Evolutionary conservation across 2,797 vertebrate genomes (phyloP), one percentile per base, ranked within the genome.

Genomic region (Morelia viridis): DNA sequence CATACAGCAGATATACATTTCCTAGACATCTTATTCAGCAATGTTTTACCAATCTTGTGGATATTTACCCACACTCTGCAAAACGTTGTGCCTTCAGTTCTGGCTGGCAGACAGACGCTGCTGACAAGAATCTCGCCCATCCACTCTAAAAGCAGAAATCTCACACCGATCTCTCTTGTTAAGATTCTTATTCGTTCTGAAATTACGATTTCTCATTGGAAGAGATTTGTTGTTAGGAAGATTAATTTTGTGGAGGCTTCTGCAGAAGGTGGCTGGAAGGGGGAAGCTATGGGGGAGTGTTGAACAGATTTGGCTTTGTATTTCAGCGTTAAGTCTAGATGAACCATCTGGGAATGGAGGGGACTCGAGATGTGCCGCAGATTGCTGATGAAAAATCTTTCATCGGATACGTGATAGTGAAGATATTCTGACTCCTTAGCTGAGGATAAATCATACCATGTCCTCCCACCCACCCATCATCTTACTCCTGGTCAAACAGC

Each of bases 401-500:
- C 84, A 0, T 13, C 19, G 93, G 95, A 91, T 93, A 87, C 91
- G 94, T 95, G 94, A 96, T 96, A 92, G 89, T 96, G 87, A 94
- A 91, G 88, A 95, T 60, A 94, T 85, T 87, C 93, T 93, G 91
- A 89, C 91, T 96, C 0, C 17, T 88, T 89, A 90, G 62, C 76
- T 11, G 5, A 80, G 71, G 90, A 96, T 97, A 96, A 97, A 97
- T 97, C 96, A 97, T 56, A 11, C 85, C 64, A 46, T 60, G 68
- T 91, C 89, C 92, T 89, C 89, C 86, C 64, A 28, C 31, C 15
- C 15, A 6, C 57, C 90, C 94, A 91, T 93, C 92, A 85, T 26
- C 19, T 31, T 93, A 65, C n/a, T 57, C 93, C 93, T 89, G 94
- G 92, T 96, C 95, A 95, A 95, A 95, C 88, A 95, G 90, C 91